A percentile compares a stretch with the other conserved stretches of the same genome.
phyloP scores from a whole-genome alignment of 2,888 invertebrate species.

The Euplagia quadripunctaria region DNA sequence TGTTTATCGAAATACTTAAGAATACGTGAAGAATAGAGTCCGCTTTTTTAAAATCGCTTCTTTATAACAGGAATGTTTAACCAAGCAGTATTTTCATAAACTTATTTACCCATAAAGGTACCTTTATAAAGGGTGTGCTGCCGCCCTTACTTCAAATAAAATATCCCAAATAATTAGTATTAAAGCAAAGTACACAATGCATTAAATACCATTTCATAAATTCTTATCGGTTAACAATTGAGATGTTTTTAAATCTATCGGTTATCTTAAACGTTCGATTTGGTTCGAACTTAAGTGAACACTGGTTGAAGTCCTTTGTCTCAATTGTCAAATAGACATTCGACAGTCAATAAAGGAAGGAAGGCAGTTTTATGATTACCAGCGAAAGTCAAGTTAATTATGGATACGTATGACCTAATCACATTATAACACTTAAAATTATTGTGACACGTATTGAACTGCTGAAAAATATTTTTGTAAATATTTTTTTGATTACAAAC shows the following conservation, averaged over 20 bases:
- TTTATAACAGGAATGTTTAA: too few species aligned
- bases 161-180: not conserved
- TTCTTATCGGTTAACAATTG: not conserved
- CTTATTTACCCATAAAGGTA: not conserved
- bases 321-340: not conserved
- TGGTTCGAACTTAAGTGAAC: not conserved
- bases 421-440: not conserved
- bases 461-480: too few species aligned
- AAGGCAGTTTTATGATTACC: not conserved
- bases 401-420: not conserved
- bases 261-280: not conserved
- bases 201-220: not conserved
- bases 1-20: too few species aligned
- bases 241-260: not conserved
- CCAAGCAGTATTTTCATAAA: too few species aligned
- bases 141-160: not conserved
- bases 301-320: not conserved
- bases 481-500: too few species aligned
- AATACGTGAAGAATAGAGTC: too few species aligned
- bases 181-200: not conserved
- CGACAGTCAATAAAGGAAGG: not conserved
- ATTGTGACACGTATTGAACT: too few species aligned
- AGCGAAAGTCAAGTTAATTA: not conserved
- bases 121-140: not conserved
- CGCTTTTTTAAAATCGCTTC: too few species aligned